Base-by-base conservation (phyloP, 1,140 invertebrate genomes). In the Megathymus violae region DNA sequence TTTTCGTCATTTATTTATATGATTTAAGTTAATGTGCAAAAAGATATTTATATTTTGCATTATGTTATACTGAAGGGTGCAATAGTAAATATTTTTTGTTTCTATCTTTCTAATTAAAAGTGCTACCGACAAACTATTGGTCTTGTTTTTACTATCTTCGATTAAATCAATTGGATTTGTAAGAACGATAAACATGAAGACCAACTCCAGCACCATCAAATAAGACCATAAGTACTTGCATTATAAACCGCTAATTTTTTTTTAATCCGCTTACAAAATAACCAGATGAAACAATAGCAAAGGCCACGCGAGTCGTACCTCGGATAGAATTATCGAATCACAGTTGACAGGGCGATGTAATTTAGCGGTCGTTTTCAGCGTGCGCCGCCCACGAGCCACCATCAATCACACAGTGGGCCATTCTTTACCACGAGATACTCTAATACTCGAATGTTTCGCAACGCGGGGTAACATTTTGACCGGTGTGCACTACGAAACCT, bases 341-440 rank as follows among this genome's bases (percentile, higher is more conserved):
- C 68, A 80, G 72, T 71, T 78, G 72, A 69, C 73, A 76, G 64
- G 69, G 63, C 69, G 69, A 65, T 80, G 82, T 86, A 84, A 84
- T 86, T 82, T 85, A 75, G 80, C 78, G 74, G 69, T 69, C 67
- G 77, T 85, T 83, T 88, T 83, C 80, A 78, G 75, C 74, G 80
- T 71, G 70, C 69, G 72, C 52, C 67, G 66, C 73, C 62, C 58
- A 63, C 76, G 76, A 76, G 82, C 81, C 74, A 84, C 73, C 76
- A 88, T 89, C 86, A 89, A 89, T 89, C 86, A 85, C 76, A 44
- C 74, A 74, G 72, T 72, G 64, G 58, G 69, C 77, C 76, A 81
- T 82, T 82, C 76, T 77, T 88, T 85, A 80, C 66, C 82, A 76
- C 72, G 76, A 79, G 84, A 87, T 82, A 77, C 78, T 79, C 79